Conservation (phyloP, 2,797 vertebrate species). For the Brachyrhaphis roseni region DNA sequence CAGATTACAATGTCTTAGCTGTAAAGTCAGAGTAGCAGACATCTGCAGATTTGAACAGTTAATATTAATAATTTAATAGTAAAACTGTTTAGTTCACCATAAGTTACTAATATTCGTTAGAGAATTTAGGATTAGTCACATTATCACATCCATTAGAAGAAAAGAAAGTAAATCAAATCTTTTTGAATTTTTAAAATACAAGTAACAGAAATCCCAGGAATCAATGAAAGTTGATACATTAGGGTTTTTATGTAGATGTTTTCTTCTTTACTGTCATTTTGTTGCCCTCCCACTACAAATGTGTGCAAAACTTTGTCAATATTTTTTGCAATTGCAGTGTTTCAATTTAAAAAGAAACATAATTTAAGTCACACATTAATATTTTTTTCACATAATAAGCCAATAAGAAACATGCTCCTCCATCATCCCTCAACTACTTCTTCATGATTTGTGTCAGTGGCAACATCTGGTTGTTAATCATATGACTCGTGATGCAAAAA, state of each 20-base stretch:
- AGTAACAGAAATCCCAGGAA: neutral
- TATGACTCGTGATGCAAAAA: too few species aligned
- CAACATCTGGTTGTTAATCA: too few species aligned
- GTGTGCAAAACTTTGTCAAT: too few species aligned
- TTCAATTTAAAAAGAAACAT: too few species aligned
- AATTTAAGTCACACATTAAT: too few species aligned
- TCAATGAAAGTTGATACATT: neutral
- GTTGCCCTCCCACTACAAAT: too few species aligned
- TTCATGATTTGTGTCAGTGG: too few species aligned
- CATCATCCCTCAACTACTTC: too few species aligned
- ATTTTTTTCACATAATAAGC: too few species aligned
- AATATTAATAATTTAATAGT: neutral
- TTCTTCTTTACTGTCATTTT: neutral
- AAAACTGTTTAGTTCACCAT: neutral
- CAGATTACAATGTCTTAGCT: neutral
- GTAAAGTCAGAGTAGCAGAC: neutral
- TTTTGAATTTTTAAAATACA: neutral
- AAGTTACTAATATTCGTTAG: neutral
- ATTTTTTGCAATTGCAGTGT: too few species aligned
- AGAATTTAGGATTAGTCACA: neutral
- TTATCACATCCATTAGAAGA: neutral
- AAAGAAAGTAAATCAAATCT: neutral
- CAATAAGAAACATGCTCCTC: too few species aligned
- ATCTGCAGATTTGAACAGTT: neutral
- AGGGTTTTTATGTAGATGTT: neutral